phyloP scores from a whole-genome alignment of 2,797 vertebrate species.

The Periparus ater region DNA sequence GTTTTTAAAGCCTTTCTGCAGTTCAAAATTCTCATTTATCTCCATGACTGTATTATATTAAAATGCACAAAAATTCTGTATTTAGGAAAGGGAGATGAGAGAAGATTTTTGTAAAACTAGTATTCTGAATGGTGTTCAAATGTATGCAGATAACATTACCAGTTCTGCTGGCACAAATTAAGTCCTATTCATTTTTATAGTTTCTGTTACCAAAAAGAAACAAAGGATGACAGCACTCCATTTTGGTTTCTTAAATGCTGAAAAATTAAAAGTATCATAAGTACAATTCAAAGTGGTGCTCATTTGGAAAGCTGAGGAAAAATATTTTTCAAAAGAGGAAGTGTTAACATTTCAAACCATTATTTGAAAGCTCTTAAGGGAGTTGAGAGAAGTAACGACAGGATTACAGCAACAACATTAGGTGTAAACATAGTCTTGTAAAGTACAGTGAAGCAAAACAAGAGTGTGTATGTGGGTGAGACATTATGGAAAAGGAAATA shows the following conservation, averaged over 20 bases:
- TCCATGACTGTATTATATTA: background rate
- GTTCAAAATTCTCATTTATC: background rate
- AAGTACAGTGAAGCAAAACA: background rate
- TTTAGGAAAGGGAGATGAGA: background rate
- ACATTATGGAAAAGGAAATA: conserved; percentile 12
- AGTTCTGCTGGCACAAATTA: background rate
- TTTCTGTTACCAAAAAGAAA: background rate
- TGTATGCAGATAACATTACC: background rate
- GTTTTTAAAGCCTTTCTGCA: background rate
- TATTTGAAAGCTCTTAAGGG: background rate
- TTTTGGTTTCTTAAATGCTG: background rate
- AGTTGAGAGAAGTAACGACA: background rate
- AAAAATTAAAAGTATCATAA: background rate
- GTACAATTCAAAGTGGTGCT: background rate
- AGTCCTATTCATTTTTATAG: background rate
- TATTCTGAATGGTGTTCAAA: background rate
- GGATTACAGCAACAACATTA: background rate
- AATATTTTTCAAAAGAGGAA: background rate
- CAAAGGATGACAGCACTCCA: background rate
- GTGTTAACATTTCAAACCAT: background rate
- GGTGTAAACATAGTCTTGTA: background rate
- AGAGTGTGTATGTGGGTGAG: background rate
- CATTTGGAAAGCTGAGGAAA: background rate
- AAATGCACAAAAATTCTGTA: background rate
- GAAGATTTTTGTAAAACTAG: background rate